Percentiles rank a stretch among this genome's conserved stretches.
phyloP scores from a whole-genome alignment of 2,888 invertebrate species.

The Ochropleura leucogaster region DNA sequence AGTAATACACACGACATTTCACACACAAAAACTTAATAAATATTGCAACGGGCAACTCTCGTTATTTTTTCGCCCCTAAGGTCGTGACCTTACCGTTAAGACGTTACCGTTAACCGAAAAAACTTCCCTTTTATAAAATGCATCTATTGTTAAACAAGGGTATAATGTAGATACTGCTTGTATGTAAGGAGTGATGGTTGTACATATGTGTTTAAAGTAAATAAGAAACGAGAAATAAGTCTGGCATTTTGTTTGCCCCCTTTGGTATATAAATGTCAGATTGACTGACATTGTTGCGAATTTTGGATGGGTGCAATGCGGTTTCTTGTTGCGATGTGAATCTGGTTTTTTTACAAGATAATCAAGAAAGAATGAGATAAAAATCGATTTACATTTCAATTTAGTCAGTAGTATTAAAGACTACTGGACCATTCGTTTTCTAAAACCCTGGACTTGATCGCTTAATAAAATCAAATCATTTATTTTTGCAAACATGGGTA shows the following conservation, averaged over 20 bases:
- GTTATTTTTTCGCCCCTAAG: conserved; percentile 44
- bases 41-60: conserved; percentile 44
- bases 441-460: background rate
- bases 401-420: background rate
- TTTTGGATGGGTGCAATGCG: background rate
- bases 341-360: conserved; percentile 4
- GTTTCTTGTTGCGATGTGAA: background rate
- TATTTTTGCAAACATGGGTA: no score
- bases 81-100: conserved; percentile 55
- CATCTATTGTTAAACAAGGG: conserved; percentile 52
- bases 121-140: conserved; percentile 47
- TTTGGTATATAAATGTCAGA: conserved; percentile 24
- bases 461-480: no score
- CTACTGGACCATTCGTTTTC: background rate
- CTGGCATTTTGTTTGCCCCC: conserved; percentile 3
- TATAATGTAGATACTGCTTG: conserved; percentile 26
- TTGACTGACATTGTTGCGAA: conserved; percentile 10
- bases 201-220: conserved; percentile 19
- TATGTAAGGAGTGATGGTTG: conserved; percentile 27
- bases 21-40: conserved; percentile 57
- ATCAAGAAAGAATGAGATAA: background rate
- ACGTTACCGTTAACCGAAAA: conserved; percentile 52
- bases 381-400: background rate
- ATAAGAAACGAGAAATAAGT: conserved; percentile 19
- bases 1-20: conserved; percentile 21